phyloP scores from a whole-genome alignment of 1,140 invertebrate species.

The Protaetia brevitarsis region DNA sequence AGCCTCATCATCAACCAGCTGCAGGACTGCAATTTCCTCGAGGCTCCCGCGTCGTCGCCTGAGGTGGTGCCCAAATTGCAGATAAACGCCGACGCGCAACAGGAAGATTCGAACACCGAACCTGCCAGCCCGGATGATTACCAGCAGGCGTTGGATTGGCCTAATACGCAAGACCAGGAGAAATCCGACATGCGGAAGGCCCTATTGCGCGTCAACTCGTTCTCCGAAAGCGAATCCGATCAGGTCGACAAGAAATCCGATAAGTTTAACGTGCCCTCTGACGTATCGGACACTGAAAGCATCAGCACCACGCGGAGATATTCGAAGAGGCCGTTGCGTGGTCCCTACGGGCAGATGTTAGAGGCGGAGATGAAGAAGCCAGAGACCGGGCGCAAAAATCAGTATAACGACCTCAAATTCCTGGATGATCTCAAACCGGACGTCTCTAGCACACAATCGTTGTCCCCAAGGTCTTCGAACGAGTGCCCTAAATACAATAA shows the following conservation, averaged over 20 bases:
- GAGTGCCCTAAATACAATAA: slow-evolving; percentile 6
- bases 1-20: neutral
- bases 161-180: slow-evolving; percentile 30
- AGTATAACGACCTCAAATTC: slow-evolving; percentile 56
- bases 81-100: neutral
- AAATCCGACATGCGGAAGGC: slow-evolving; percentile 29
- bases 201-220: slow-evolving; percentile 51
- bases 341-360: slow-evolving; percentile 79
- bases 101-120: slow-evolving; percentile 48
- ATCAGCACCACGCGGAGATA: slow-evolving; percentile 55
- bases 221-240: slow-evolving; percentile 59
- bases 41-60: slow-evolving; percentile 37
- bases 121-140: slow-evolving; percentile 53
- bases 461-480: slow-evolving; percentile 42
- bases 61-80: slow-evolving; percentile 35
- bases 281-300: slow-evolving; percentile 57
- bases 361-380: slow-evolving; percentile 80
- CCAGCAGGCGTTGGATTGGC: slow-evolving; percentile 45
- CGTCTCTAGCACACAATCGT: slow-evolving; percentile 45
- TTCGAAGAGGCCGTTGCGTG: slow-evolving; percentile 70
- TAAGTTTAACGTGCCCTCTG: slow-evolving; percentile 44
- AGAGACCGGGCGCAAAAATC: slow-evolving; percentile 52
- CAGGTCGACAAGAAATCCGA: slow-evolving; percentile 40
- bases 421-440: slow-evolving; percentile 47
- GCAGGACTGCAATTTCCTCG: slow-evolving; percentile 27